These are phyloP conservation scores for Coenobita brevimanus DNA, from an alignment of 1,140 invertebrate genomes.

Conservation along the genomic window DNA sequence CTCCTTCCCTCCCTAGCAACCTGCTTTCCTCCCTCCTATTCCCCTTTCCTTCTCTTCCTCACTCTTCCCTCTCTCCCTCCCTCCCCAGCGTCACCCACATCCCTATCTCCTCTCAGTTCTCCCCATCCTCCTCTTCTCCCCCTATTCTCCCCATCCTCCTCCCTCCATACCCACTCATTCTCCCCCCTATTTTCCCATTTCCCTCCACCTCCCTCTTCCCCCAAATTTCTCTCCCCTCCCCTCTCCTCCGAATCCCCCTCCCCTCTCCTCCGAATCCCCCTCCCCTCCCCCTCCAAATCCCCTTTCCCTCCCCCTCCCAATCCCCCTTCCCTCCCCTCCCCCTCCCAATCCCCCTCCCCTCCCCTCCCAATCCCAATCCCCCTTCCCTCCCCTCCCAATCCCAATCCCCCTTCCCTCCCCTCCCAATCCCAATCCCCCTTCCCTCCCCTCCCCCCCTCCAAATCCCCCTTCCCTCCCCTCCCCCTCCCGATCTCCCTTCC, in stretches of 20 bases:
- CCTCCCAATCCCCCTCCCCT: not conserved
- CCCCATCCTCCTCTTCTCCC: not conserved
- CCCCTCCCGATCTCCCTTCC: not conserved
- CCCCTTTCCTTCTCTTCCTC: not conserved
- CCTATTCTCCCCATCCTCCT: not conserved
- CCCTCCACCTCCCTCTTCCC: not conserved
- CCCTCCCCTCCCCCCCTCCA: slow-evolving; percentile 10
- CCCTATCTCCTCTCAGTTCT: not conserved
- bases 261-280: not conserved
- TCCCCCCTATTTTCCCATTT: not conserved
- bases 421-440: not conserved
- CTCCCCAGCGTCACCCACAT: not conserved
- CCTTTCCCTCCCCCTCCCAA: not conserved
- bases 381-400: not conserved
- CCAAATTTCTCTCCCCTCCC: not conserved
- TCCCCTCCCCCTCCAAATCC: not conserved
- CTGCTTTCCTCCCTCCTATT: too few relatives aligned
- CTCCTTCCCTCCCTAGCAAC: too few relatives aligned
- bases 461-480: slow-evolving; percentile 2
- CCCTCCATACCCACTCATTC: not conserved
- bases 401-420: not conserved
- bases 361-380: not conserved
- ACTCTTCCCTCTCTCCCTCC: not conserved
- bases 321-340: not conserved
- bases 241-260: not conserved